Conservation (phyloP, 2,113 vertebrate species). For the Pogonocichla stellata region DNA sequence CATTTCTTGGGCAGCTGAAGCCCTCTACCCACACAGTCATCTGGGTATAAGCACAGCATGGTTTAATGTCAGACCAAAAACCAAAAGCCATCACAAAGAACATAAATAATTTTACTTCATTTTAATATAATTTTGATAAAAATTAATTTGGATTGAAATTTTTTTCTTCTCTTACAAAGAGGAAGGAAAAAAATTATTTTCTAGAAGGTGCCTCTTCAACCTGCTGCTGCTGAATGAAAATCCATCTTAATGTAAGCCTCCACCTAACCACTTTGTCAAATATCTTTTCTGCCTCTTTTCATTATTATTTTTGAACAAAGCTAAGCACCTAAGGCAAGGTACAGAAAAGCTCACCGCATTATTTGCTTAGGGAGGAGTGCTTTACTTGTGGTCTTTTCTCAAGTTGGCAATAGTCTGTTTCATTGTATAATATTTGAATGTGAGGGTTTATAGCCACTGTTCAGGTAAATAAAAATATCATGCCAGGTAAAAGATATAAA, state of each 20-base stretch:
- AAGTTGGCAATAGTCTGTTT: neutral
- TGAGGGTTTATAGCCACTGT: neutral
- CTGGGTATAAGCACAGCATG: neutral
- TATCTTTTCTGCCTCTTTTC: neutral
- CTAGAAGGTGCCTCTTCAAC: neutral
- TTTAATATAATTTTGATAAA: neutral
- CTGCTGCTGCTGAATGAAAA: neutral
- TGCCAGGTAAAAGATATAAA: neutral
- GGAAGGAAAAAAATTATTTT: neutral
- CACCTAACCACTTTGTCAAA: neutral
- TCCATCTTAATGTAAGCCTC: neutral
- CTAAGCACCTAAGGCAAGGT: neutral
- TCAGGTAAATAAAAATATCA: neutral
- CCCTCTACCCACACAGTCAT: neutral
- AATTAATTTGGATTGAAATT: neutral
- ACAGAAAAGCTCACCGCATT: neutral
- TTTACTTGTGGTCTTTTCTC: neutral
- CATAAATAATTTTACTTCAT: neutral
- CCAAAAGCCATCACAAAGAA: neutral
- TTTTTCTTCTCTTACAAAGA: neutral
- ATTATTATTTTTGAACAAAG: neutral
- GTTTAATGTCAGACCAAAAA: neutral
- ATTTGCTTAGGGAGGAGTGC: neutral
- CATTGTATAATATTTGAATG: neutral
- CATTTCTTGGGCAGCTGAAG: neutral